These are phyloP conservation scores for Eurystomus gularis DNA, from an alignment of 2,113 vertebrate genomes.

Conservation along the genomic window DNA sequence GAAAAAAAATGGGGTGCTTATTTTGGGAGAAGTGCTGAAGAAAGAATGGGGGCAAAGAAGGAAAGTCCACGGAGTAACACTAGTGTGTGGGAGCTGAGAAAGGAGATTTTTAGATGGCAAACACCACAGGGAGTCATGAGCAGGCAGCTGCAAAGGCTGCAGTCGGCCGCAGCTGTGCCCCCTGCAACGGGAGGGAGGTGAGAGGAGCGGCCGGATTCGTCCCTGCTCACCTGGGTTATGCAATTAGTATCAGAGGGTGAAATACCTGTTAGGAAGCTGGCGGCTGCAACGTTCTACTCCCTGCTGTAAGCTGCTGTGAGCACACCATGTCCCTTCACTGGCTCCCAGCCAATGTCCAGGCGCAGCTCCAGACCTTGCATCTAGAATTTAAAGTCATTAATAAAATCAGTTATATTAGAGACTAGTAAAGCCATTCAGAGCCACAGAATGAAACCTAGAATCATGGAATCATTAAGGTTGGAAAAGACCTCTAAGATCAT, in stretches of 20 bases:
- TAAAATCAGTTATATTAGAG: background rate
- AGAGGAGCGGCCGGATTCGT: rapidly evolving
- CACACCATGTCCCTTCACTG: rapidly evolving
- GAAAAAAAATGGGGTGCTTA: background rate
- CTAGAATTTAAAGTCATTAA: background rate
- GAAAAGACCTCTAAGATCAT: too few relatives aligned
- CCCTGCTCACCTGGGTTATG: background rate
- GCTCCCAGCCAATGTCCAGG: background rate
- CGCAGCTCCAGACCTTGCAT: background rate
- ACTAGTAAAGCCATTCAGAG: background rate
- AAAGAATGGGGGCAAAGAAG: background rate
- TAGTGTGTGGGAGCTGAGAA: background rate
- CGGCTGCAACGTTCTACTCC: background rate
- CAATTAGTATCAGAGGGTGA: rapidly evolving
- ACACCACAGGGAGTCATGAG: rapidly evolving
- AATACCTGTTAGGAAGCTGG: background rate
- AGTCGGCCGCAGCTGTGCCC: background rate
- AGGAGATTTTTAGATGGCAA: background rate
- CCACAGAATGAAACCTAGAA: background rate
- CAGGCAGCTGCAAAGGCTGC: background rate
- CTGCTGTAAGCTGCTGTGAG: background rate
- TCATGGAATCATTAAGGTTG: too few relatives aligned
- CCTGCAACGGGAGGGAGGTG: background rate
- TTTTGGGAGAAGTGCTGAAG: background rate
- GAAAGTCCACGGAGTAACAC: background rate